Percentiles rank a stretch among this genome's conserved stretches.
These are phyloP conservation scores for Burhinus bistriatus DNA, from an alignment of 2,113 vertebrate species.

Conservation along the genomic window DNA sequence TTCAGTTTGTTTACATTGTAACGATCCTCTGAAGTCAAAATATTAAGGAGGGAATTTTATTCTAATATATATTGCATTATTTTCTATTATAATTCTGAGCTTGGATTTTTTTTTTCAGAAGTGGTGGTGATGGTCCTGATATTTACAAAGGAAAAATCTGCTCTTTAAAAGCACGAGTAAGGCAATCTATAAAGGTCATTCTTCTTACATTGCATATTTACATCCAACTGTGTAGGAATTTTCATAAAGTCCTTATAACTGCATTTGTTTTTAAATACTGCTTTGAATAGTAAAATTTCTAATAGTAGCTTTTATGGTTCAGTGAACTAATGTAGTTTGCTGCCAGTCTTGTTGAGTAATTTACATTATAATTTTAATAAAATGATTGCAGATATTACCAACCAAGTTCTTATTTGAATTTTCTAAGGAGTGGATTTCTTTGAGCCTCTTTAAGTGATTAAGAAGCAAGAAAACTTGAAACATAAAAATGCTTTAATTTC, in stretches of 20 bases:
- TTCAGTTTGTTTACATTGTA: not conserved
- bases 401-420: not conserved
- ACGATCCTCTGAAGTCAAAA: not conserved
- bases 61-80: not conserved
- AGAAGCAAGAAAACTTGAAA: not conserved
- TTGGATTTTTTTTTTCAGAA: constrained; percentile 58
- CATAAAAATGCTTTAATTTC: not conserved
- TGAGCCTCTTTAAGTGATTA: not conserved
- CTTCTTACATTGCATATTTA: not conserved
- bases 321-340: not conserved
- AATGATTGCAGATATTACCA: not conserved
- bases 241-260: not conserved
- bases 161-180: constrained; percentile 93
- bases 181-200: constrained; percentile 22
- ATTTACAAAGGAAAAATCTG: constrained; percentile 82
- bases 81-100: not conserved
- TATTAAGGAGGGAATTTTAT: not conserved
- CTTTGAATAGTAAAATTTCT: not conserved
- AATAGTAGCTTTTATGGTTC: not conserved
- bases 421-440: not conserved
- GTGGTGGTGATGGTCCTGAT: constrained; percentile 61
- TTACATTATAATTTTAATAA: not conserved
- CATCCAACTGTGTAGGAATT: not conserved
- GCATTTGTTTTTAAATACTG: not conserved
- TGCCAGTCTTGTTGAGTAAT: not conserved